phyloP scores from a whole-genome alignment of 2,888 invertebrate genomes.

The Diarsia brunnea region DNA sequence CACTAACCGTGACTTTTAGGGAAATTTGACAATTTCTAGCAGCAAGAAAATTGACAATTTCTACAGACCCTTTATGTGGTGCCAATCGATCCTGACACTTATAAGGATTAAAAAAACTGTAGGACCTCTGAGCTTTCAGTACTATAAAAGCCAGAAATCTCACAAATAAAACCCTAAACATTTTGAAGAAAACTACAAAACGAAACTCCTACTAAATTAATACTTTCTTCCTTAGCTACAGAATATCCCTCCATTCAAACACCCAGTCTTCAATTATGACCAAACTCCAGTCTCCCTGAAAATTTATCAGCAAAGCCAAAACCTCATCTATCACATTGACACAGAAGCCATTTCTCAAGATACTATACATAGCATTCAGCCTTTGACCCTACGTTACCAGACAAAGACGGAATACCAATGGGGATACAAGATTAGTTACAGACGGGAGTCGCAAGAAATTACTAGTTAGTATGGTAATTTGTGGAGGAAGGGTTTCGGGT shows the following conservation, averaged over 20 bases:
- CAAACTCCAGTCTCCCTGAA: slow-evolving; percentile 1
- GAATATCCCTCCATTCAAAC: neutral
- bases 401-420: slow-evolving; percentile 62
- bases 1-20: no score
- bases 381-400: slow-evolving; percentile 43
- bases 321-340: slow-evolving; percentile 42
- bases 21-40: no score
- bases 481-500: slow-evolving; percentile 48
- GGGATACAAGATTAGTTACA: slow-evolving; percentile 45
- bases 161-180: neutral
- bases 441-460: slow-evolving; percentile 49
- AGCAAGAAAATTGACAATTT: no score
- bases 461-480: slow-evolving; percentile 59
- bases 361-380: slow-evolving; percentile 26
- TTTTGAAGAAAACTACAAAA: neutral
- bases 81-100: no score
- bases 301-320: slow-evolving; percentile 42
- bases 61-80: no score
- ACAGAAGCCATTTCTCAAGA: slow-evolving; percentile 51
- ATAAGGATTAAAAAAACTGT: neutral
- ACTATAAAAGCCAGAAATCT: neutral
- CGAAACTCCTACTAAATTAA: neutral
- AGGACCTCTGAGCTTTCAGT: neutral
- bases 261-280: slow-evolving; percentile 30
- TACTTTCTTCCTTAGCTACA: neutral